These are phyloP conservation scores for Branchinecta lynchi DNA, from an alignment of 1,140 invertebrate genomes.

Conservation along the genomic window DNA sequence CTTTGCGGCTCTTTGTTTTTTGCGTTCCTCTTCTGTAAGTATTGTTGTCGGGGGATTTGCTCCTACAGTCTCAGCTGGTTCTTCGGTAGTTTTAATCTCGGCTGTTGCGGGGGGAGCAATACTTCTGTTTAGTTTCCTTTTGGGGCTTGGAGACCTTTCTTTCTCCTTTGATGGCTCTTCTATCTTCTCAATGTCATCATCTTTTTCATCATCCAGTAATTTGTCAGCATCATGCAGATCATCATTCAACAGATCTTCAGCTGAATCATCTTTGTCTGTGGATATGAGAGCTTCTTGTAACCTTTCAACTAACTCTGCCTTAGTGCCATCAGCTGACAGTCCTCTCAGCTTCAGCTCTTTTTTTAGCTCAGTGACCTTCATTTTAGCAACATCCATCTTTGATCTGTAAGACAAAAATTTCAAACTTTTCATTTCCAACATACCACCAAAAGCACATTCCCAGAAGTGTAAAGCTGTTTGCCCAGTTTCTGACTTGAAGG, in stretches of 20 bases:
- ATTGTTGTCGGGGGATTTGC: too few relatives aligned
- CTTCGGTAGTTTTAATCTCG: not conserved
- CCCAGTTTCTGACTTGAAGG: too few relatives aligned
- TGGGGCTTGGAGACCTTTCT: not conserved
- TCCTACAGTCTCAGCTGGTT: not conserved
- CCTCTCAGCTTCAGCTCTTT: conserved; percentile 59
- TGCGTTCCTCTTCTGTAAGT: too few relatives aligned
- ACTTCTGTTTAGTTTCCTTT: not conserved
- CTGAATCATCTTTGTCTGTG: conserved; percentile 12
- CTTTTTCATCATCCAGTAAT: not conserved
- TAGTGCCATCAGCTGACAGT: conserved; percentile 53
- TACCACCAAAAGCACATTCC: too few relatives aligned
- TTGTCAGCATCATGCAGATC: not conserved
- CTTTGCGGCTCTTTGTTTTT: too few relatives aligned
- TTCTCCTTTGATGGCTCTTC: not conserved
- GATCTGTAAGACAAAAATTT: not conserved
- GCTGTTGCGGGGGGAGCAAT: not conserved
- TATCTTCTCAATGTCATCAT: too few relatives aligned
- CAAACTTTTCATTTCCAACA: too few relatives aligned
- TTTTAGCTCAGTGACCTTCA: conserved; percentile 55
- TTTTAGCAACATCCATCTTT: not conserved
- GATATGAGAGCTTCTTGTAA: conserved; percentile 43
- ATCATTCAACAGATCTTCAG: conserved; percentile 5
- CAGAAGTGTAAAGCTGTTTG: too few relatives aligned
- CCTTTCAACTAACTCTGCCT: conserved; percentile 57